These are phyloP conservation scores for Maniola hyperantus DNA, from an alignment of 2,888 invertebrate genomes.

Conservation along the genomic window DNA sequence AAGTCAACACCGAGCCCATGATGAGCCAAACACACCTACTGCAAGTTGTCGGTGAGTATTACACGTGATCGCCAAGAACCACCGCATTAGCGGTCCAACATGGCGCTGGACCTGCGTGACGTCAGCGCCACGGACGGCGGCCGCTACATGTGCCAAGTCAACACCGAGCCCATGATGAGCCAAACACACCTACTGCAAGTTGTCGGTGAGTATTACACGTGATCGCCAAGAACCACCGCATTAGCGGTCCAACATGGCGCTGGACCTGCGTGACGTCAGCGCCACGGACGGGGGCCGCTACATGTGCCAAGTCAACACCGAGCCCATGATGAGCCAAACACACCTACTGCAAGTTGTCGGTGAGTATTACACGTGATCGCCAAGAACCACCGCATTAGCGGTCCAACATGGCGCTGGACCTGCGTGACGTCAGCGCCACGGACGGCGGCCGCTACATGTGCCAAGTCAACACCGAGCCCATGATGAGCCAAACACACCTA, in stretches of 20 bases:
- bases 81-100: slow-evolving; percentile 91
- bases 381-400: slow-evolving; percentile 92
- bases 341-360: slow-evolving; percentile 73
- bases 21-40: slow-evolving; percentile 76
- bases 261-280: slow-evolving; percentile 90
- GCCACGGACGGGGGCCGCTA: slow-evolving; percentile 92
- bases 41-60: slow-evolving; percentile 69
- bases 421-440: slow-evolving; percentile 89
- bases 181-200: too few relatives aligned
- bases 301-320: slow-evolving; percentile 85
- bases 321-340: slow-evolving; percentile 79
- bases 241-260: slow-evolving; percentile 40
- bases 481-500: slow-evolving; percentile 76
- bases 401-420: slow-evolving; percentile 91
- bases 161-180: too few relatives aligned
- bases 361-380: slow-evolving; percentile 89
- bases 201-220: too few relatives aligned
- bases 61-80: slow-evolving; percentile 95
- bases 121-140: too few relatives aligned
- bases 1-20: slow-evolving; percentile 76
- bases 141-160: too few relatives aligned
- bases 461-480: slow-evolving; percentile 75
- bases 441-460: slow-evolving; percentile 94
- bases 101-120: slow-evolving; percentile 57
- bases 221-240: too few relatives aligned